Evolutionary conservation across 2,888 invertebrate species (phyloP).

Genomic region (Gryllus longicercus): DNA sequence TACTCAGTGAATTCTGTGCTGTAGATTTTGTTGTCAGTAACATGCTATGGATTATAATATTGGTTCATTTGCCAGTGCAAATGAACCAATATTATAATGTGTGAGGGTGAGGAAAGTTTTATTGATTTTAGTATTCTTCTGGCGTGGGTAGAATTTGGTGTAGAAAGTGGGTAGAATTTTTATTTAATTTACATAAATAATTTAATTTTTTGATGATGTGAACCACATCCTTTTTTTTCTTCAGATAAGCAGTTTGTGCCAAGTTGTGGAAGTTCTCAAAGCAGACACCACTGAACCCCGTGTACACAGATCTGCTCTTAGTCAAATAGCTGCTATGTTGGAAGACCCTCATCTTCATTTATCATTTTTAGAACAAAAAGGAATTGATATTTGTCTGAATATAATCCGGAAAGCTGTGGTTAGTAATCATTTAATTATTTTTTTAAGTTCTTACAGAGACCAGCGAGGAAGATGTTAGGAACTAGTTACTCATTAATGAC

Average conservation of each 20-base stretch:
- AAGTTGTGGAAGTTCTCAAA: slow-evolving; percentile 48
- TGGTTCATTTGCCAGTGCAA: no score
- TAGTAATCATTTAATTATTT: slow-evolving; percentile 30
- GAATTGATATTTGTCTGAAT: slow-evolving; percentile 52
- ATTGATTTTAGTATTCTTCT: no score
- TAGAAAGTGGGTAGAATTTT: neutral
- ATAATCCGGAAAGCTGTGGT: slow-evolving; percentile 50
- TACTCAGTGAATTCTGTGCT: no score
- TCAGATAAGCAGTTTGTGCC: slow-evolving; percentile 51
- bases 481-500: no score
- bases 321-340: slow-evolving; percentile 65
- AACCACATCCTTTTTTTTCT: slow-evolving; percentile 36
- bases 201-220: no score
- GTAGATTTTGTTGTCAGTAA: no score
- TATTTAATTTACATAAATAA: no score
- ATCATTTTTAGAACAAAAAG: slow-evolving; percentile 57
- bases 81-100: no score
- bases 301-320: slow-evolving; percentile 63
- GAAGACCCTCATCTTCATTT: slow-evolving; percentile 61
- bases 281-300: slow-evolving; percentile 57
- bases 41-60: no score
- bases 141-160: neutral
- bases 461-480: no score
- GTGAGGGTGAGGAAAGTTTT: no score
- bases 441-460: no score